phyloP scores from a whole-genome alignment of 2,113 vertebrate species.

The Psilopsiagon aurifrons region DNA sequence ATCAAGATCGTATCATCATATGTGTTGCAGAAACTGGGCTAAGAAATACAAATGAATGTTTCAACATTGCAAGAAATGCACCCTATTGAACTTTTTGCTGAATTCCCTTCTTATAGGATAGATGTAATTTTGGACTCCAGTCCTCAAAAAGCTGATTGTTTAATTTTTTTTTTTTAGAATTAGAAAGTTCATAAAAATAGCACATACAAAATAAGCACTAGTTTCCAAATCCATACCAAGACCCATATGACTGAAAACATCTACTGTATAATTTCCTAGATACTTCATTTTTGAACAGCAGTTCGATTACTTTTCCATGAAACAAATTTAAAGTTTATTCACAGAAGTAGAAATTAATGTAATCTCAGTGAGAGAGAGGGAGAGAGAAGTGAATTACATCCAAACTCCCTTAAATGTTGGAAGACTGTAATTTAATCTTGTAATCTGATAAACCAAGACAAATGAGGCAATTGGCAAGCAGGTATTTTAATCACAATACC shows the following conservation, averaged over 20 bases:
- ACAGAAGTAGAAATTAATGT: neutral
- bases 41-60: neutral
- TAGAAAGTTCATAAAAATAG: neutral
- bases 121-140: neutral
- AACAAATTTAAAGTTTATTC: constrained; percentile 29
- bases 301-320: neutral
- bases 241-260: neutral
- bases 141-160: neutral
- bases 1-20: neutral
- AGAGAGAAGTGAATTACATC: neutral
- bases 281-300: neutral
- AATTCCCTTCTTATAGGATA: neutral
- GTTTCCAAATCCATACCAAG: constrained; percentile 4
- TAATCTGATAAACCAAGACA: constrained; percentile 75
- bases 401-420: constrained; percentile 44
- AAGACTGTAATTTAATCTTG: constrained; percentile 65
- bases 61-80: neutral
- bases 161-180: neutral
- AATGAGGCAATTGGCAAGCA: constrained; percentile 64
- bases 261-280: neutral
- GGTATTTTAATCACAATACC: constrained; percentile 66
- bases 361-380: neutral
- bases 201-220: neutral
- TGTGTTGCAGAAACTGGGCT: neutral
- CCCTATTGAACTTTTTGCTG: neutral